Evolutionary conservation across 2,888 invertebrate genomes (phyloP), one percentile per base, ranked within the genome.

Genomic region (Dastarcus helophoroides): DNA sequence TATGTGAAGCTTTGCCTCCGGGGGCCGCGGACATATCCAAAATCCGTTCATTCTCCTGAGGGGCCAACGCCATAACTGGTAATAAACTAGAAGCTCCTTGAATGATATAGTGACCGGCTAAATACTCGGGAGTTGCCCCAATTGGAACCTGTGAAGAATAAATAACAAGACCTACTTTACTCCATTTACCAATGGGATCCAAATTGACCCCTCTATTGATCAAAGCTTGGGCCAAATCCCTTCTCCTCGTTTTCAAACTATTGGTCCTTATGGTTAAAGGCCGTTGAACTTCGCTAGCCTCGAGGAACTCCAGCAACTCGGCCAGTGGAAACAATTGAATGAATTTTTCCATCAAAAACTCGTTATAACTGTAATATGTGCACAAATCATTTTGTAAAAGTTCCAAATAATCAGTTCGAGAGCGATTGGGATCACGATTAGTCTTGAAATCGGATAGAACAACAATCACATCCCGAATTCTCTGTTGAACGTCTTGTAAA

Each of bases 11-110:
- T 66, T 99, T 99, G 5, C 98, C 98, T 26, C 98, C 98, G 0
- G 98, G 98, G 0, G 98, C 98, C 0, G 95, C 79, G 56, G 93
- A 89, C 91, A 99, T 86, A 54, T 99, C 98, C 16, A 99, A 67
- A 41, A 97, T 77, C 41, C 79, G 71, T 63, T 97, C 95, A 52
- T 89, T 84, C 65, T 91, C 93, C 65, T 93, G 90, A 0, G 98
- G 97, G 0, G 90, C 93, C 31, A 99, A 66, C 0, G 98, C 89
- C 89, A 98, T 94, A 0, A 98, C 97, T 0, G 98, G 97, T 31
- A 99, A 64, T 51, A 94, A 78, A 66, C 95, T 97, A 2, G 94
- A 91, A 8, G 94, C 95, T 5, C 95, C 95, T 63, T 86, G 95
- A 33, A 97, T 70, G 56, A 95, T 89, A 54, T 98, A 98, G 59